These are phyloP conservation scores for Archilochus colubris DNA, from an alignment of 2,113 vertebrate genomes.

Conservation along the genomic window DNA sequence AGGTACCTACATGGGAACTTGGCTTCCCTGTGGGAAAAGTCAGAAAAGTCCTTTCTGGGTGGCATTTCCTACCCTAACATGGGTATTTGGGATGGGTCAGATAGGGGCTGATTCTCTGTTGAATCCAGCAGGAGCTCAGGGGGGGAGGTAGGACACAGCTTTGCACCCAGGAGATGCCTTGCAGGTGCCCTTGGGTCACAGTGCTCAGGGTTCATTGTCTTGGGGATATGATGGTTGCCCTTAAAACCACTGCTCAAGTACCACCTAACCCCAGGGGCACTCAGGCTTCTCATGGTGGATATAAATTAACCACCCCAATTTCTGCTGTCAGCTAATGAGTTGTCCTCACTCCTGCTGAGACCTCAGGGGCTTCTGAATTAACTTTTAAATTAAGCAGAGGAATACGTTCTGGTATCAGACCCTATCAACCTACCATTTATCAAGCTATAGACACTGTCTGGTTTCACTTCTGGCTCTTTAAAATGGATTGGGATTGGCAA, in stretches of 20 bases:
- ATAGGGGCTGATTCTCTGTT: not conserved
- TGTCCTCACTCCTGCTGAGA: not conserved
- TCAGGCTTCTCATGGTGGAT: not conserved
- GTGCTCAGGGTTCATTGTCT: rapidly evolving
- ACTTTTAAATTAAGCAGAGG: not conserved
- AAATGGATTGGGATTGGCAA: not conserved
- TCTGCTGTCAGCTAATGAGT: not conserved
- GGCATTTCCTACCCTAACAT: not conserved
- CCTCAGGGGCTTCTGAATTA: not conserved
- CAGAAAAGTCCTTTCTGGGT: not conserved
- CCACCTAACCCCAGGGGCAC: not conserved
- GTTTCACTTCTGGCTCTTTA: not conserved
- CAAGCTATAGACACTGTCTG: not conserved
- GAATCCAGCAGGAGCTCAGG: not conserved
- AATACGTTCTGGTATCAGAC: not conserved
- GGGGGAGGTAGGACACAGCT: not conserved
- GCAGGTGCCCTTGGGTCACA: not conserved
- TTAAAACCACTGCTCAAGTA: not conserved
- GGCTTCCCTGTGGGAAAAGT: not conserved
- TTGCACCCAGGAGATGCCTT: not conserved
- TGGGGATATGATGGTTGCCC: not conserved
- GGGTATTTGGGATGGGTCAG: not conserved
- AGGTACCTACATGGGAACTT: not conserved
- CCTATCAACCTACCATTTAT: not conserved
- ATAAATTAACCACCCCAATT: not conserved